These are phyloP conservation scores for Gulo gulo DNA, from an alignment of 2,113 vertebrate species.

Conservation along the genomic window DNA sequence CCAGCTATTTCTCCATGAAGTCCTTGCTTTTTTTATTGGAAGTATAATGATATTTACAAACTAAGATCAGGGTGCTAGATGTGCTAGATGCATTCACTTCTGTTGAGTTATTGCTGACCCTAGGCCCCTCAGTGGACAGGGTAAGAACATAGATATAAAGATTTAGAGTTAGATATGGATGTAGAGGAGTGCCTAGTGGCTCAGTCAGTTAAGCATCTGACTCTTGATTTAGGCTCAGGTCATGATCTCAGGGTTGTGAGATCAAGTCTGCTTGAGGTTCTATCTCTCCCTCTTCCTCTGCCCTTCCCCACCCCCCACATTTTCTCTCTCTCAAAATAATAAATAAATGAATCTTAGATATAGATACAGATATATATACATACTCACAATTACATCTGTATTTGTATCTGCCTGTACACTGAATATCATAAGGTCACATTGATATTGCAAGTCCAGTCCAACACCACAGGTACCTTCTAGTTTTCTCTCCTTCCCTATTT, in stretches of 20 bases:
- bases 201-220: neutral
- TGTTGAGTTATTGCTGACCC: neutral
- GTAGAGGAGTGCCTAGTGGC: neutral
- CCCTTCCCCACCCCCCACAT: neutral
- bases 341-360: neutral
- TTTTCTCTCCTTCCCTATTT: neutral
- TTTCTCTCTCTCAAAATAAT: neutral
- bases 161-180: neutral
- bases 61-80: neutral
- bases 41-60: neutral
- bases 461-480: neutral
- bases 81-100: neutral
- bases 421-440: neutral
- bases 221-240: neutral
- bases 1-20: neutral
- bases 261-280: neutral
- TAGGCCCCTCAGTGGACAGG: neutral
- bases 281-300: neutral
- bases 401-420: neutral
- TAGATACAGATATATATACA: neutral
- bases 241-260: neutral
- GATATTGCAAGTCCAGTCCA: neutral
- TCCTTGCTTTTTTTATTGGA: neutral
- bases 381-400: neutral
- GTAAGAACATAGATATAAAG: neutral